These are phyloP conservation scores for Chaetodon auriga DNA, from an alignment of 2,113 vertebrate species.

Conservation along the genomic window DNA sequence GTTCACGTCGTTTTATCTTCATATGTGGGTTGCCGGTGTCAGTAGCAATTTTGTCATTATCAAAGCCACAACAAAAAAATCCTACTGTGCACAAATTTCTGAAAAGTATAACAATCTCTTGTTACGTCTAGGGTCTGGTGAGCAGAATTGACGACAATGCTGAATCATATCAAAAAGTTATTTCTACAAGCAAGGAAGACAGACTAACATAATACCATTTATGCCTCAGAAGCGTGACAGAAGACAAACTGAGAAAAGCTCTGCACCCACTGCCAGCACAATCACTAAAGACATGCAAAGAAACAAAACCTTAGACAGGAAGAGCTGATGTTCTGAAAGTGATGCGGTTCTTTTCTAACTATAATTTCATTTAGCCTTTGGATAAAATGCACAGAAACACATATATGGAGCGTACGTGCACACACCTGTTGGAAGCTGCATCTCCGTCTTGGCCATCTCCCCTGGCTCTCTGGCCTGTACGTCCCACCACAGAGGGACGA, in stretches of 20 bases:
- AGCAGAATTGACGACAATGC: slow-evolving; percentile 27
- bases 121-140: slow-evolving; percentile 17
- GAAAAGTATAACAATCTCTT: neutral
- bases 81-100: slow-evolving; percentile 32
- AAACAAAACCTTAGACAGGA: neutral
- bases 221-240: slow-evolving; percentile 32
- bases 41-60: slow-evolving; percentile 48
- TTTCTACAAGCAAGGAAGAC: slow-evolving; percentile 17
- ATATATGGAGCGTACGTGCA: neutral
- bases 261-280: slow-evolving; percentile 2
- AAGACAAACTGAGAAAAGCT: slow-evolving; percentile 20
- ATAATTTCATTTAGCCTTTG: neutral
- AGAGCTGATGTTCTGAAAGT: neutral
- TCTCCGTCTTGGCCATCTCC: slow-evolving; percentile 98
- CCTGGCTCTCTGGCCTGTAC: slow-evolving; percentile 90
- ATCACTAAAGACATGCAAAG: slow-evolving; percentile 17
- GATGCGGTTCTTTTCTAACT: neutral
- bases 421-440: slow-evolving; percentile 90
- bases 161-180: slow-evolving; percentile 20
- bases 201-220: slow-evolving; percentile 16
- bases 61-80: slow-evolving; percentile 45
- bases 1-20: slow-evolving; percentile 30
- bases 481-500: slow-evolving; percentile 93
- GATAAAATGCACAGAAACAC: slow-evolving; percentile 42
- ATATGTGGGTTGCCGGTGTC: slow-evolving; percentile 48